A percentile compares a stretch with the other conserved stretches of the same genome.
phyloP scores from a whole-genome alignment of 2,888 invertebrate genomes.

The Agrochola circellaris region DNA sequence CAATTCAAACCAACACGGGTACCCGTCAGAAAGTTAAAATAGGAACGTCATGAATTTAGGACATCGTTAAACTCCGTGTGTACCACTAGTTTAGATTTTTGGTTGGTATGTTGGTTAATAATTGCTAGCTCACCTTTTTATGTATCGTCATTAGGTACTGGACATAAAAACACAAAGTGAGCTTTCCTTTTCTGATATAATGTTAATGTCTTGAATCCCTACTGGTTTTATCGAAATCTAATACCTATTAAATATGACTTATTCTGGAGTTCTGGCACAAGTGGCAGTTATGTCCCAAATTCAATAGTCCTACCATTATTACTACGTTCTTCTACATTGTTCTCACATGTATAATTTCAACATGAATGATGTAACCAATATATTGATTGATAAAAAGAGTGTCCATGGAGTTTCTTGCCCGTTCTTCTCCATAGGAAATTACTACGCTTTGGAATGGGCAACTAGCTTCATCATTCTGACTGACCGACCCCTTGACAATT shows the following conservation, averaged over 20 bases:
- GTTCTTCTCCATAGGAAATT: no score
- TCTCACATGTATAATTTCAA: no score
- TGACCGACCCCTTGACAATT: no score
- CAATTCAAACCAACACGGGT: constrained; percentile 25
- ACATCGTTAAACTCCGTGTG: neutral
- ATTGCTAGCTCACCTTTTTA: constrained; percentile 10
- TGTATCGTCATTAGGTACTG: neutral
- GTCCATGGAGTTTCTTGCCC: no score
- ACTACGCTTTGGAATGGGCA: no score
- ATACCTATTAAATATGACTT: neutral
- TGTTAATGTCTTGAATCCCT: neutral
- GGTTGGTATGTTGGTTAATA: constrained; percentile 2
- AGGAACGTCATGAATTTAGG: constrained; percentile 32
- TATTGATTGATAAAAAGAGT: no score
- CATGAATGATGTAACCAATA: no score
- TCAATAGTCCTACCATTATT: neutral
- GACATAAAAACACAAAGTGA: neutral
- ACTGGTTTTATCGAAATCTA: neutral
- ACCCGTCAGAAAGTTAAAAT: constrained; percentile 46
- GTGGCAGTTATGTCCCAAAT: neutral
- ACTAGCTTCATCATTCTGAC: no score
- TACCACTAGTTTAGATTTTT: constrained; percentile 35
- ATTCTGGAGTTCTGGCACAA: no score
- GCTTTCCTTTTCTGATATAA: neutral
- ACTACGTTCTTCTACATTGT: no score